Base-by-base conservation (phyloP, 2,113 vertebrate species). In the Leptocoma aspasia region DNA sequence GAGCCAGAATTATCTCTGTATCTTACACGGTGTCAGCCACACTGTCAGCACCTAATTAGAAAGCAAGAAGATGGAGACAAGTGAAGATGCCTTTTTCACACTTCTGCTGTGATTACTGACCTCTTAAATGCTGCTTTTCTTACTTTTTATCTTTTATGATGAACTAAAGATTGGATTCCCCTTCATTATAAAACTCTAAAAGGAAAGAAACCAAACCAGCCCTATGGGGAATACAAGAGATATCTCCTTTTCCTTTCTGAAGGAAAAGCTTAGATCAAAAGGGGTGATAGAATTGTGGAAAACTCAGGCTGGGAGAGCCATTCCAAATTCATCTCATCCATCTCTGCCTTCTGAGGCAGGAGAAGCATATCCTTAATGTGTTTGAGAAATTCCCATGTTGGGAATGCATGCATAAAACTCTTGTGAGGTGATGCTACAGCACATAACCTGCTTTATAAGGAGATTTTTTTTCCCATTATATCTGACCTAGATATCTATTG, bases 31-130 rank as follows among this genome's bases (percentile, higher is more conserved):
- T 59, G 61, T 72, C 91, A 94, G 65, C 59, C 75, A 44, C 33
- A 31, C 16, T 94, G 60, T 73, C 82, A 86, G 71, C 60, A 60
- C 69, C 65, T 95, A 90, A 95, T 95, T 94, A 94, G 75, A 92
- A 86, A 85, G 63, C 35, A 77, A 70, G 79, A 85, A 6, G 54
- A 59, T 41, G 18, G 13, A 80, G 35, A n/a, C 42, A 80, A 61
- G 30, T 24, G 68, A 81, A 70, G 20, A 31, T 83, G 14, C 68
- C 31, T 82, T 90, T 82, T 80, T 82, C 84, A 90, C 44, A 73
- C 64, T 30, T 91, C 42, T 77, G 44, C 47, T 85, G 79, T 60
- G 39, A 76, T 66, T 90, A 75, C 10, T 73, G 82, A 90, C 71
- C 85, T 88, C 22, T 56, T 93, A 95, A 93, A 77, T 52, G 44